Percentiles rank a stretch among this genome's conserved stretches.
Conservation (phyloP, 2,113 vertebrate genomes). For the Hyperopisus bebe region DNA sequence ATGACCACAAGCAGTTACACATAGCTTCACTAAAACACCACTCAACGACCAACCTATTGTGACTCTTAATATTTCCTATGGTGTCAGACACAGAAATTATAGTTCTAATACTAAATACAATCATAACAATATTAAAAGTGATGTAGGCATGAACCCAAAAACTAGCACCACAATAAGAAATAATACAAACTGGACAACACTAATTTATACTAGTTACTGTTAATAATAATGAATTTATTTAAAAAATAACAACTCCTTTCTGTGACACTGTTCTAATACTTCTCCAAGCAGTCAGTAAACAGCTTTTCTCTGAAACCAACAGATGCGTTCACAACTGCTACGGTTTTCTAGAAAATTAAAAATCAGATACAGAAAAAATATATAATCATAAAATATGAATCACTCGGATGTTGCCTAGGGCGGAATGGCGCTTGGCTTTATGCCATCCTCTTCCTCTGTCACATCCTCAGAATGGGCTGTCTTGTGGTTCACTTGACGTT, state of each 20-base stretch:
- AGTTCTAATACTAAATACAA: constrained; percentile 9
- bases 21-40: constrained; percentile 18
- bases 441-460: constrained; percentile 57
- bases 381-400: not conserved
- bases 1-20: not conserved
- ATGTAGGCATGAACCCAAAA: constrained; percentile 14
- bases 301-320: constrained; percentile 32
- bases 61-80: not conserved
- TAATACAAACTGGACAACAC: constrained; percentile 14
- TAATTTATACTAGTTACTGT: constrained; percentile 16
- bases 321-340: constrained; percentile 10
- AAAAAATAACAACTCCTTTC: not conserved
- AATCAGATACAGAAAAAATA: not conserved
- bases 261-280: not conserved
- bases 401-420: constrained; percentile 42
- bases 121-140: constrained; percentile 20
- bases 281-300: not conserved
- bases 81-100: constrained; percentile 5
- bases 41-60: constrained; percentile 1
- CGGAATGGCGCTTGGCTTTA: constrained; percentile 66
- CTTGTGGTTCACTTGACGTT: constrained; percentile 68
- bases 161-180: constrained; percentile 21
- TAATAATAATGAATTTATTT: constrained; percentile 9
- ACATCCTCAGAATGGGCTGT: constrained; percentile 58
- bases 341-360: not conserved